Evolutionary conservation across 1,140 invertebrate species (phyloP), one percentile per base, ranked within the genome.

Genomic region (Catajapyx aquilonaris): DNA sequence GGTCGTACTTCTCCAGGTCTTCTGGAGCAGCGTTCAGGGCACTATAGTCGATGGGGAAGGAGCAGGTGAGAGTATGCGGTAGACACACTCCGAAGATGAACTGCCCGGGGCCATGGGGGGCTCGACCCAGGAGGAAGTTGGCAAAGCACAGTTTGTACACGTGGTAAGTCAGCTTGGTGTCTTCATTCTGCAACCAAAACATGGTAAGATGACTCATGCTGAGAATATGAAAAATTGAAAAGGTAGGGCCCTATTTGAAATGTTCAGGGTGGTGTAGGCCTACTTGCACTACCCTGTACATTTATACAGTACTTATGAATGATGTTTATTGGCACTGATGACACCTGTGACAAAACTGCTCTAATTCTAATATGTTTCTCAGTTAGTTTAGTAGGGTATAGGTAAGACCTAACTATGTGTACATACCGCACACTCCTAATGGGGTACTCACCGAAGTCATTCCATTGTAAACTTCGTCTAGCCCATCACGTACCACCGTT

Each of bases 11-110:
- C 53, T 76, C 73, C 34, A 75, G 47, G 47, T 71, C 70, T 33
- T 68, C 69, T 39, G 66, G 65, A 43, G 71, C 64, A 2, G 69
- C 67, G 52, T 76, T 76, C 37, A 77, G 58, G 7, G 73, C 72
- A 44, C 70, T 73, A 53, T 77, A 76, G 58, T 77, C 73, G 15
- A 77, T 69, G 0, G 74, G 74, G 48, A 75, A 77, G 28, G 64
- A 62, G 3, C 63, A 63, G 15, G 61, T 57, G 4, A 66, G 60
- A 9, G 62, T 52, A 20, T 62, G 56, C n/a, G 59, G 60, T 37
- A 64, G 62, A 10, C 65, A 60, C 10, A 69, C 63, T 18, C 71
- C 73, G 20, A 77, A 63, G 18, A 76, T 60, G 61, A 70, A 74
- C 46, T 76, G 71, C 2, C 74, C 74, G 5, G 72, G 72, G 17